Evolutionary conservation across 1,140 invertebrate genomes (phyloP), one percentile per base, ranked within the genome.

Genomic region (Apolygus lucorum): DNA sequence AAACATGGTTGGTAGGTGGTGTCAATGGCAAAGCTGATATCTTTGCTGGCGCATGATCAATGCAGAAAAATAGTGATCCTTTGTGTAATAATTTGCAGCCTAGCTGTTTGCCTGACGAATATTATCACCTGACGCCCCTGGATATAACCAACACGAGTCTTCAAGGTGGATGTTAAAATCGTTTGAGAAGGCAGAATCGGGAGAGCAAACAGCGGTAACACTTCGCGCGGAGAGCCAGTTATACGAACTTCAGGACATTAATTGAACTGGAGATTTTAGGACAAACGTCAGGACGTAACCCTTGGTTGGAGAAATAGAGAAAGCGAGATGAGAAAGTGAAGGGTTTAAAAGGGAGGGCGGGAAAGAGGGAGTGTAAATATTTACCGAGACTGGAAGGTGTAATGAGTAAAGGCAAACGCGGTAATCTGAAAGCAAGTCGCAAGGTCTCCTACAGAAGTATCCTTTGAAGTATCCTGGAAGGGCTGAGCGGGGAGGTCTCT

Each of bases 341-440:
- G 54, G 54, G 22, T 11, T 22, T 13, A 59, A 21, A 22, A 21
- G 64, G 21, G 29, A n/a, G 27, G n/a, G 28, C 24, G 27, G n/a
- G 64, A 24, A 26, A 29, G 27, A 34, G n/a, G 25, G 28, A 66
- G 29, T 21, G 64, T 66, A 66, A 66, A 66, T 66, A 66, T 66
- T 66, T 66, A 66, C 64, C 64, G 28, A 66, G n/a, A 28, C 8
- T 27, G 17, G 64, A 34, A 66, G 54, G 64, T 66, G 64, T 66
- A 66, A 66, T 66, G 64, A 66, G 64, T 66, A 66, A 66, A 66
- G 64, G 64, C 64, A 66, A 66, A 66, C 64, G 27, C 28, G 28
- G 64, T 66, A 66, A 66, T 66, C 64, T 66, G 64, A 66, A 66
- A 66, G 64, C 64, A 66, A 66, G 64, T 66, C 64, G 27, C 64